Evolutionary conservation across 2,888 invertebrate genomes (phyloP), one percentile per base, ranked within the genome.

Genomic region (Rhagonycha lutea): DNA sequence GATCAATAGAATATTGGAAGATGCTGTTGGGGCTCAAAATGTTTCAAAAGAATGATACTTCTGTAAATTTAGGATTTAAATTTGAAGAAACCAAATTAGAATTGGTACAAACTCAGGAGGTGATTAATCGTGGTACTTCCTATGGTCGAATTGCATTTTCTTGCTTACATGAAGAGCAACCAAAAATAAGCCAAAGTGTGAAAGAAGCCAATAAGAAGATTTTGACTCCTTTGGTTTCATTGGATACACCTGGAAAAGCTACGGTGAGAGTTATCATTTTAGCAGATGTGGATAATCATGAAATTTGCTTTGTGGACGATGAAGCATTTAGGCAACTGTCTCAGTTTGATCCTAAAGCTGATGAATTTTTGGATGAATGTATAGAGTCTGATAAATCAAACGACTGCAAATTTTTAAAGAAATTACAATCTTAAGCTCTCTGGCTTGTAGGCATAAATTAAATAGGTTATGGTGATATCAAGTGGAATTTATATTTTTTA

Each of bases 241-340:
- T 99, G 79, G 97, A 97, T 84, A 99, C 99, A 0, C 99, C 99
- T 0, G 99, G 97, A 67, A 99, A 99, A 88, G 98, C 98, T 0
- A 96, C 96, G 0, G 99, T 99, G 0, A 91, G 96, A 79, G 99
- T 99, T 32, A 95, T 99, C 74, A 99, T 99, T 83, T 89, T 99
- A 3, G 97, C 96, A 1, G 99, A 99, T 90, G 98, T 99, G 0
- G 97, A 98, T 88, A 96, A 93, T 0, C 98, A 98, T 87, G 99
- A 99, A 90, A 99, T 99, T 80, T 99, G 99, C 88, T 98, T 98
- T 88, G 99, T 99, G 5, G 98, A 98, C 79, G 98, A 98, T 83
- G 98, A 98, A 89, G 97, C 94, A 60, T 99, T 98, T 89, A 89
- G 94, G 7, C 91, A 97, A 83, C 88, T 99, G 61, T 98, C 98